These are phyloP conservation scores for Trachelus iudaicus DNA, from an alignment of 2,888 invertebrate genomes.

Conservation along the genomic window DNA sequence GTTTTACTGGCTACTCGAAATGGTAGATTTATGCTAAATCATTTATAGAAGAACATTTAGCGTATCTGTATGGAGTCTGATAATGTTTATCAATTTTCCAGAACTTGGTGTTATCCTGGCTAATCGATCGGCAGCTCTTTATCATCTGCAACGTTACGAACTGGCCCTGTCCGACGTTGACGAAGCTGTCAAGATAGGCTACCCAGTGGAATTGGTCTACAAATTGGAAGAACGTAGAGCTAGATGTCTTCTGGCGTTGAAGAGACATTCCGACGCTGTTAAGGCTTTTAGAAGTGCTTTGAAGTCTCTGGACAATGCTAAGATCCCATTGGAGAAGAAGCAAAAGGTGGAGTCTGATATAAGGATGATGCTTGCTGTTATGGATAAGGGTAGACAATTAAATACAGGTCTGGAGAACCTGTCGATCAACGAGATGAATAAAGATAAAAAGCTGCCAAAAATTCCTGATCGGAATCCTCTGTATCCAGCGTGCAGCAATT, in stretches of 20 bases:
- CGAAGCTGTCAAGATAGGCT: conserved; percentile 73
- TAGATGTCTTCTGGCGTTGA: conserved; percentile 75
- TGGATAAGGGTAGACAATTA: conserved; percentile 71
- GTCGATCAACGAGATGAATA: conserved; percentile 37
- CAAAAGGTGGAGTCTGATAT: conserved; percentile 75
- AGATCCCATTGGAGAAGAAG: conserved; percentile 72
- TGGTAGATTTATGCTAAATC: conserved; percentile 65
- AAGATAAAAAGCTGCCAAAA: conserved; percentile 53
- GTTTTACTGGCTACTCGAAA: conserved; percentile 75
- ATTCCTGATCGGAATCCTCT: conserved; percentile 65
- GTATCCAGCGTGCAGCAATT: conserved; percentile 73
- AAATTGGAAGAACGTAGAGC: conserved; percentile 82
- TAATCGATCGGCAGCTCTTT: conserved; percentile 84
- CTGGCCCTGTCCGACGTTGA: conserved; percentile 79
- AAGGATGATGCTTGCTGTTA: conserved; percentile 77
- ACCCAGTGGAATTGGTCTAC: conserved; percentile 79
- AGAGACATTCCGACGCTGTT: conserved; percentile 74
- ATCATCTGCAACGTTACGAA: conserved; percentile 77
- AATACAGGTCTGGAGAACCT: conserved; percentile 22
- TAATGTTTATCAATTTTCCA: conserved; percentile 16
- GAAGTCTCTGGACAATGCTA: conserved; percentile 75
- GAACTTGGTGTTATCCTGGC: conserved; percentile 79
- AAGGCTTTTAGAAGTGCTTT: conserved; percentile 76
- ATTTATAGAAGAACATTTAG: background rate
- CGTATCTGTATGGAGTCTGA: background rate